Percentiles rank a stretch among this genome's conserved stretches.
Conservation (phyloP, 2,113 vertebrate species). For the Urocitellus parryii region DNA sequence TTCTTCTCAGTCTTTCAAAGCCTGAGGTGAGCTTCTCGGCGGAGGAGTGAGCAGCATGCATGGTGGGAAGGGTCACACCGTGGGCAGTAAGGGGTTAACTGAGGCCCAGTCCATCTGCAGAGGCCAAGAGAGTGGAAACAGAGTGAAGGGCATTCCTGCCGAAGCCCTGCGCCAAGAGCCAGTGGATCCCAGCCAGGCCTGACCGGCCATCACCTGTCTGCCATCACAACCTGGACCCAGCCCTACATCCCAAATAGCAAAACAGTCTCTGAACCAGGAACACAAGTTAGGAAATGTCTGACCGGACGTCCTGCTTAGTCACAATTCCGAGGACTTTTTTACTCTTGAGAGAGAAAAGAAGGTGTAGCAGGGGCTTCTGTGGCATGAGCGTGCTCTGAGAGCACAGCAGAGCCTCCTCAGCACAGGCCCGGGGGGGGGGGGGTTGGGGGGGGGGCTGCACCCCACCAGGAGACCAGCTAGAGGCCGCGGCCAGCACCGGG, state of each 20-base stretch:
- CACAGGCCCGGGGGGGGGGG: not conserved
- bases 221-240: not conserved
- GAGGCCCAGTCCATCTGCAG: not conserved
- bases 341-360: not conserved
- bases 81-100: not conserved
- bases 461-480: not conserved
- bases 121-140: not conserved
- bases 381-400: not conserved
- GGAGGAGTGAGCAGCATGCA: not conserved
- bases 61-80: not conserved
- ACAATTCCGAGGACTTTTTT: not conserved
- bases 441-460: rapidly evolving
- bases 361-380: not conserved
- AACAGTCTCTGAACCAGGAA: constrained; percentile 11
- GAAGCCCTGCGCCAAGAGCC: not conserved
- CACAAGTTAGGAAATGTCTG: not conserved
- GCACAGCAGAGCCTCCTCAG: not conserved
- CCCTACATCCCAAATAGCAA: constrained; percentile 25
- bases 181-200: not conserved
- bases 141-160: not conserved
- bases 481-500: not conserved
- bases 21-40: not conserved
- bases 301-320: not conserved
- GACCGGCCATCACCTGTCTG: not conserved
- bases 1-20: not conserved